Evolutionary conservation across 1,140 invertebrate species (phyloP), one percentile per base, ranked within the genome.

Genomic region (Atta cephalotes): DNA sequence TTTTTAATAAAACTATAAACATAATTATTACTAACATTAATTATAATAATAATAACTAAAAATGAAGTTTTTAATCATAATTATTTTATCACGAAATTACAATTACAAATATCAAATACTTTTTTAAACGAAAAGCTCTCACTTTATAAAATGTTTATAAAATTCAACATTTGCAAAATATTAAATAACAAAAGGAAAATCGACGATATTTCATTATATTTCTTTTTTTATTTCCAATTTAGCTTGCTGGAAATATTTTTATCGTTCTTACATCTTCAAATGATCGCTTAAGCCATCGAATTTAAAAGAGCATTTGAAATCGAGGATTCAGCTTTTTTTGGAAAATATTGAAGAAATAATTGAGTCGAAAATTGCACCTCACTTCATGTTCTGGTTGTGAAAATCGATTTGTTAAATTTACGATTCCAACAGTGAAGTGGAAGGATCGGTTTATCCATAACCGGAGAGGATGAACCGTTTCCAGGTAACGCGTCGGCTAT

Each of bases 401-500:
- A 12, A 31, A 71, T 60, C 25, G 21, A 12, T 71, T 21, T 63
- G 45, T 28, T 25, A 80, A 71, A 62, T 79, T 88, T 84, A 63
- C 53, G 49, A 81, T 78, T 63, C 21, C 12, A 14, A 9, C 7
- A 2, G 39, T 6, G 77, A 51, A 31, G 1, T 70, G 2, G 35
- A 84, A 70, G 63, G 1, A 14, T 31, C 39, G 25, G 28, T 79
- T 25, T 80, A 51, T 66, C 60, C 70, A 53, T 76, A 76, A 87
- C 16, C 70, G 60, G 25, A 58, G 70, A 63, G 65, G 31, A 87
- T 31, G 31, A 45, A 65, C 2, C 71, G 49, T 56, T 87, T 87
- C 79, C 77, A 81, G 80, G 21, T 51, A 86, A 66, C 49, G 18
- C 82, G 87, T 72, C 78, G 76, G 68, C 66, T 76, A 86, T 90